phyloP scores from a whole-genome alignment of 2,113 vertebrate species.

The Ranitomeya imitator region DNA sequence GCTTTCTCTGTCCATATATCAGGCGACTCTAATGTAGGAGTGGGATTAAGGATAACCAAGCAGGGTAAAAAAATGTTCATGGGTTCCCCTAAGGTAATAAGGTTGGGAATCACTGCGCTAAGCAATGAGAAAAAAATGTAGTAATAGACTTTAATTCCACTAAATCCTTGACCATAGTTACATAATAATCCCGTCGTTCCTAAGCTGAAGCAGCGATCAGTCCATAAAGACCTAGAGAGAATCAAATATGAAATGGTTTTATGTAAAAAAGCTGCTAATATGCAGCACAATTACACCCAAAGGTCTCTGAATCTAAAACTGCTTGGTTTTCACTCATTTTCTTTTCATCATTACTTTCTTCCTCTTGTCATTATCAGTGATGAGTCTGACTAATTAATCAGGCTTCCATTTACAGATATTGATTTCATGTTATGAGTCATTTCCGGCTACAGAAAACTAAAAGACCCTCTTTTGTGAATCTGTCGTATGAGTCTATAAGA shows the following conservation, averaged over 20 bases:
- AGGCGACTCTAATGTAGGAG: too few relatives aligned
- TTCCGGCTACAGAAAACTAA: not conserved
- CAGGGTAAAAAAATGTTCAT: too few relatives aligned
- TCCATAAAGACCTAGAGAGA: not conserved
- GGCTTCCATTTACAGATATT: not conserved
- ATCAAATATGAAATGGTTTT: not conserved
- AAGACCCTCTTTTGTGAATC: not conserved
- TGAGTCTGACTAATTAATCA: not conserved
- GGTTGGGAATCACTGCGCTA: too few relatives aligned
- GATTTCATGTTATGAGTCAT: constrained; percentile 2
- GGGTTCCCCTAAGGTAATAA: too few relatives aligned
- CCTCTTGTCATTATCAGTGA: not conserved
- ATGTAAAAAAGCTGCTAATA: not conserved
- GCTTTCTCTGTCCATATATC: too few relatives aligned
- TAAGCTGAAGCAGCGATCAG: not conserved
- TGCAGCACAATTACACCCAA: not conserved
- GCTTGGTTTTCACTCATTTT: not conserved
- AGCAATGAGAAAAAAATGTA: not conserved
- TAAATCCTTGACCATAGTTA: not conserved
- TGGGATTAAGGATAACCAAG: too few relatives aligned
- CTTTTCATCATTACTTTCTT: not conserved
- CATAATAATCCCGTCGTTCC: not conserved
- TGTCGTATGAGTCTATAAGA: not conserved
- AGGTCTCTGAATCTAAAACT: not conserved
- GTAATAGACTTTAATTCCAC: not conserved